phyloP scores from a whole-genome alignment of 1,140 invertebrate genomes.

The Nasonia longicornis region DNA sequence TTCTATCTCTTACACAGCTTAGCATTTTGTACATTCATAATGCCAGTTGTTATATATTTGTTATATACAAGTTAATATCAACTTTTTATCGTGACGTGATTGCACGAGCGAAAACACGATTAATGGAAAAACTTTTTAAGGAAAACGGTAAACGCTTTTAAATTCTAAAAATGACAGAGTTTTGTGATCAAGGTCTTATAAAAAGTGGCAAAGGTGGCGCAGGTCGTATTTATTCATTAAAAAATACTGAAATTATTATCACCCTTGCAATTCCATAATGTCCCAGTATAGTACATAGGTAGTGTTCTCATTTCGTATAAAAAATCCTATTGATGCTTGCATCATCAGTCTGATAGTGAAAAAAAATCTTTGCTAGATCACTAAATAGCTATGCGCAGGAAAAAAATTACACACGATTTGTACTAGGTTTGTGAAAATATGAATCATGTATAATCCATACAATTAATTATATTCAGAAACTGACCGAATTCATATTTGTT shows the following conservation, averaged over 20 bases:
- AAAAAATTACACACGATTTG: not conserved
- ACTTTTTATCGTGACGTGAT: not conserved
- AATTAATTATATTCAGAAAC: not conserved
- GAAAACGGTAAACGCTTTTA: slow-evolving; percentile 12
- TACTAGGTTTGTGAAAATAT: not conserved
- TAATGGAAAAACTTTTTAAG: slow-evolving; percentile 3
- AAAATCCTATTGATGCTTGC: slow-evolving; percentile 26
- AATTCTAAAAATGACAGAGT: not conserved
- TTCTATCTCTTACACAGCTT: slow-evolving; percentile 15
- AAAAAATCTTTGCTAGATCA: slow-evolving; percentile 27
- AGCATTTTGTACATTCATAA: slow-evolving; percentile 29
- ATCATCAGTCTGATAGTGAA: slow-evolving; percentile 22
- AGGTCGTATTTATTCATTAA: slow-evolving; percentile 21
- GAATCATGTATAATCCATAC: not conserved
- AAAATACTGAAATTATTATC: slow-evolving; percentile 39
- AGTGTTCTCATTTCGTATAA: slow-evolving; percentile 12
- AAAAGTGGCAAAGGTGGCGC: slow-evolving; percentile 22
- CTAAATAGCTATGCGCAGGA: not conserved
- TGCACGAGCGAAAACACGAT: not conserved
- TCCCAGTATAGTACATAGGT: slow-evolving; percentile 16
- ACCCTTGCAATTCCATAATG: slow-evolving; percentile 29
- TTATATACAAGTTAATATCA: slow-evolving; percentile 36
- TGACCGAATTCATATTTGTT: not conserved
- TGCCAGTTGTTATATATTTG: not conserved
- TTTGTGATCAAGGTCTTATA: slow-evolving; percentile 25